phyloP scores from a whole-genome alignment of 2,113 vertebrate species.

The Dromaius novaehollandiae region DNA sequence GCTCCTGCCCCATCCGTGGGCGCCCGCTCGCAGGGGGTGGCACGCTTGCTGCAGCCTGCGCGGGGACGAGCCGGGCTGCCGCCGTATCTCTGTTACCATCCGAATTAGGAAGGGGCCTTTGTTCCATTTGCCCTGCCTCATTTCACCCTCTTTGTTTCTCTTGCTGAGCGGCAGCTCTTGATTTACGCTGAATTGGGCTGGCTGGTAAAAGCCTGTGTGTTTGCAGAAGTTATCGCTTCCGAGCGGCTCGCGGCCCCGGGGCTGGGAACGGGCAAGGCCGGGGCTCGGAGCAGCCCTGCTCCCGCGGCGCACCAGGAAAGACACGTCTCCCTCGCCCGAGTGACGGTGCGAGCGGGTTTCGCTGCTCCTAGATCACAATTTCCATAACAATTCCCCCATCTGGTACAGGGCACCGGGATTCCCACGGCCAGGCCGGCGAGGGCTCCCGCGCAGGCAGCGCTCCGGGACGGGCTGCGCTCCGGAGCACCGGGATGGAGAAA shows the following conservation, averaged over 20 bases:
- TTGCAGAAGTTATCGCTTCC: constrained; percentile 34
- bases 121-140: not conserved
- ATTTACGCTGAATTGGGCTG: not conserved
- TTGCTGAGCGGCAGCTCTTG: not conserved
- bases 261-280: not conserved
- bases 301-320: not conserved
- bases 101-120: not conserved
- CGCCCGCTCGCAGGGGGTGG: too few relatives aligned
- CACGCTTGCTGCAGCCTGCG: not conserved
- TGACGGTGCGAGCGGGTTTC: not conserved
- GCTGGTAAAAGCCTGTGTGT: not conserved
- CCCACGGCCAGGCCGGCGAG: not conserved
- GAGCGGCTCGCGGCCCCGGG: not conserved
- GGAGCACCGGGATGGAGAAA: not conserved
- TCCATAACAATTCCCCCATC: not conserved
- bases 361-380: constrained; percentile 13
- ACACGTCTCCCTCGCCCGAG: not conserved
- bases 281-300: constrained; percentile 23
- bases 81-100: not conserved
- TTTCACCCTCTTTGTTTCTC: constrained; percentile 16
- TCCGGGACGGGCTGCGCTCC: not conserved
- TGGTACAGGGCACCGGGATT: not conserved
- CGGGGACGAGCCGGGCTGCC: not conserved
- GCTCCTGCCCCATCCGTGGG: too few relatives aligned
- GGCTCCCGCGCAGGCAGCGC: not conserved